Evolutionary conservation across 2,888 invertebrate species (phyloP).

Genomic region (Ectropis crepuscularia): DNA sequence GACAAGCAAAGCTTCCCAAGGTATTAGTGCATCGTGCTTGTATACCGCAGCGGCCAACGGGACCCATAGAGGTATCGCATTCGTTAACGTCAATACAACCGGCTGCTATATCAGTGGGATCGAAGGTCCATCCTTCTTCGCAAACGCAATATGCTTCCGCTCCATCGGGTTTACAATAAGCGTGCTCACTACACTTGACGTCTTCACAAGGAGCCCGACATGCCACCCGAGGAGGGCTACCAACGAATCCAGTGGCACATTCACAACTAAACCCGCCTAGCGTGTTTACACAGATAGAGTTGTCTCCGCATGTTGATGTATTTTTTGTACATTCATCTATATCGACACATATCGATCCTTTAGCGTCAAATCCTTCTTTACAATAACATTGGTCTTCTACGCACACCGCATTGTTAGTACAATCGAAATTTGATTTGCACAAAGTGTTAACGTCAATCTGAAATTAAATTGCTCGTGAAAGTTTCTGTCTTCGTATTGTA

Average conservation of each 20-base stretch:
- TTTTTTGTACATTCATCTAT: constrained; percentile 90
- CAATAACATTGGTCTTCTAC: constrained; percentile 95
- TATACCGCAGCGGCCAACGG: constrained; percentile 92
- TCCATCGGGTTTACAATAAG: constrained; percentile 95
- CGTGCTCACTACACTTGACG: constrained; percentile 94
- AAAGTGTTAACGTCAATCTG: constrained; percentile 93
- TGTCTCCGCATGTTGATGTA: constrained; percentile 87
- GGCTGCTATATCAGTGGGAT: constrained; percentile 94
- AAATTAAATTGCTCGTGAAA: constrained; percentile 42
- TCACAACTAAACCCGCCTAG: constrained; percentile 93
- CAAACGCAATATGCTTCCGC: constrained; percentile 96
- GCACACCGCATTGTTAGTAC: constrained; percentile 96
- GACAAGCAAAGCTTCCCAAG: constrained; percentile 91
- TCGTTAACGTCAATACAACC: constrained; percentile 97
- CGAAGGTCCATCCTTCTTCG: constrained; percentile 96
- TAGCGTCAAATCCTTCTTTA: constrained; percentile 93
- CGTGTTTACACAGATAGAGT: constrained; percentile 91
- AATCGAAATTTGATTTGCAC: constrained; percentile 95
- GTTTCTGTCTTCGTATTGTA: neutral
- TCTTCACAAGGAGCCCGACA: constrained; percentile 97
- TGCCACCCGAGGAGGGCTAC: constrained; percentile 90
- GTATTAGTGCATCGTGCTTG: constrained; percentile 93
- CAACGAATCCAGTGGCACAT: constrained; percentile 92
- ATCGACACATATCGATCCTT: constrained; percentile 91
- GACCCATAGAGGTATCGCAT: constrained; percentile 91